Conservation (phyloP, 2,113 vertebrate species). For the Odocoileus hemionus region DNA sequence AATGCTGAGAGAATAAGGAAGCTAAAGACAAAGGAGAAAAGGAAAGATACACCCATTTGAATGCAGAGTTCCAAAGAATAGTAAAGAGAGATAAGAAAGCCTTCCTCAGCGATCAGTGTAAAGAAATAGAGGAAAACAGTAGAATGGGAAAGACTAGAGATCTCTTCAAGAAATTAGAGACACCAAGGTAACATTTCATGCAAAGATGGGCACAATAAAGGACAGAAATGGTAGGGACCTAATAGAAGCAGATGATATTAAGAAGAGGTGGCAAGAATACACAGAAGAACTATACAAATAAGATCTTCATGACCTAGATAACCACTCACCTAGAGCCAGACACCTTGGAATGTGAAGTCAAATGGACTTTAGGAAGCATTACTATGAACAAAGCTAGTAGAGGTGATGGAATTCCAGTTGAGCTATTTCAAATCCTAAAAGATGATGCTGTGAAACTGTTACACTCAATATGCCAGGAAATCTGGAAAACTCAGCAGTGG, state of each 20-base stretch:
- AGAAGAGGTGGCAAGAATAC: neutral
- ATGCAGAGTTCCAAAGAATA: neutral
- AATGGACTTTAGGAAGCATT: neutral
- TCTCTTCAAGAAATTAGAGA: neutral
- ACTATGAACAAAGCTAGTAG: neutral
- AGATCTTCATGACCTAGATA: neutral
- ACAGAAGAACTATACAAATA: neutral
- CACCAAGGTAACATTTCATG: neutral
- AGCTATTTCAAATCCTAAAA: neutral
- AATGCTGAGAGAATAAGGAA: neutral
- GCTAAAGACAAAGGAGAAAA: neutral
- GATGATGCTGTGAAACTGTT: neutral
- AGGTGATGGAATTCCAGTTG: neutral
- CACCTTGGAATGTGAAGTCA: neutral
- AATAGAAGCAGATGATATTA: neutral
- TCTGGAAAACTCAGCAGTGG: neutral
- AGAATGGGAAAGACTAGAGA: neutral
- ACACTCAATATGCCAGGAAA: neutral
- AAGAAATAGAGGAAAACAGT: neutral
- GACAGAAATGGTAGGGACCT: neutral
- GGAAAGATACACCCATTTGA: neutral
- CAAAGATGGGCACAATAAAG: neutral
- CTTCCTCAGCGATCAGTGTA: neutral
- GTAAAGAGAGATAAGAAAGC: neutral
- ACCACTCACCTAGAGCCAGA: neutral